phyloP scores from a whole-genome alignment of 2,113 vertebrate species.

The Cervus canadensis region DNA sequence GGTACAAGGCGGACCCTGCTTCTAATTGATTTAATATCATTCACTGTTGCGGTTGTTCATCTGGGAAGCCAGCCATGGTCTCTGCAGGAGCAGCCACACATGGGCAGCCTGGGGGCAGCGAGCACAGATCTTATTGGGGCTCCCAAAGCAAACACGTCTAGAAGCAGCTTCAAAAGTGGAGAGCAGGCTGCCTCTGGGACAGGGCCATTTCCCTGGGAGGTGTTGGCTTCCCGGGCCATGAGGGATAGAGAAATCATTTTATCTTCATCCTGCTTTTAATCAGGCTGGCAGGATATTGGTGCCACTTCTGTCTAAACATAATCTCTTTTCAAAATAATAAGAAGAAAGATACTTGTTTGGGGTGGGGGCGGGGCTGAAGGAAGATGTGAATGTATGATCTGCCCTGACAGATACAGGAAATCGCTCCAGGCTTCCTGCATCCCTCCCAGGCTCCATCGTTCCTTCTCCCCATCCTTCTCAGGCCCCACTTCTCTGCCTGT shows the following conservation, averaged over 20 bases:
- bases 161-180: constrained; percentile 52
- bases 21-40: constrained; percentile 72
- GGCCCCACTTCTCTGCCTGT: not conserved
- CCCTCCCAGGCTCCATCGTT: accelerated
- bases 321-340: constrained; percentile 32
- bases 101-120: not conserved
- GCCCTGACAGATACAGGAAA: not conserved
- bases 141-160: constrained; percentile 49
- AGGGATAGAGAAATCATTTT: constrained; percentile 43
- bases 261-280: constrained; percentile 45
- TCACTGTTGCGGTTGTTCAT: not conserved
- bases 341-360: not conserved
- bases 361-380: not conserved
- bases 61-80: constrained; percentile 47
- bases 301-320: constrained; percentile 36
- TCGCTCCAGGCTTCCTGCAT: not conserved
- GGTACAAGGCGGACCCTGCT: constrained; percentile 32
- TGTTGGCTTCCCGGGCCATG: not conserved
- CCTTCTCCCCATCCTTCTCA: not conserved
- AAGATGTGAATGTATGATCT: not conserved
- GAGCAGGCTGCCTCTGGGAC: not conserved
- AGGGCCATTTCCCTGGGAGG: constrained; percentile 43
- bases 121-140: not conserved
- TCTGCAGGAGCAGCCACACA: not conserved
- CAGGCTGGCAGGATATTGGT: constrained; percentile 42